phyloP scores from a whole-genome alignment of 2,888 invertebrate species.

The Drosophila quinaria region DNA sequence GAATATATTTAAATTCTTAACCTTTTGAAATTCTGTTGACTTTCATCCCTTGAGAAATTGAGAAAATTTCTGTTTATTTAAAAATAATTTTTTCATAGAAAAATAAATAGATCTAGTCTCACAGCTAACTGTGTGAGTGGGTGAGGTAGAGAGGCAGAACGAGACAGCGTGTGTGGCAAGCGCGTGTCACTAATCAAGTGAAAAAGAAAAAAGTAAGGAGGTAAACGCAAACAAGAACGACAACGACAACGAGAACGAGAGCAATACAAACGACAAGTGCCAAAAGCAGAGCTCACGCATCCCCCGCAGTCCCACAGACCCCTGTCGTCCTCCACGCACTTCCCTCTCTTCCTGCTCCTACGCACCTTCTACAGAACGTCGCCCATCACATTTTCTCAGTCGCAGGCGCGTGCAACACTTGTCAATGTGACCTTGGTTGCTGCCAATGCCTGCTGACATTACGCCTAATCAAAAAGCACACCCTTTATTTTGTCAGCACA shows the following conservation, averaged over 20 bases:
- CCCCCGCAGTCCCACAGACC: not conserved
- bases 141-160: conserved; percentile 4
- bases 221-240: conserved; percentile 38
- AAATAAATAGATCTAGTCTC: conserved; percentile 28
- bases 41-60: not conserved
- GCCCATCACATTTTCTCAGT: conserved; percentile 34
- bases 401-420: conserved; percentile 80
- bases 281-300: conserved; percentile 46
- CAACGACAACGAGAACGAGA: conserved; percentile 5
- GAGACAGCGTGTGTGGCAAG: conserved; percentile 37
- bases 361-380: not conserved
- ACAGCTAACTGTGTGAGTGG: not conserved
- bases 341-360: not conserved
- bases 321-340: not conserved
- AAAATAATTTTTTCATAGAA: conserved; percentile 4
- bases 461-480: not conserved
- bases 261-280: conserved; percentile 45
- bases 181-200: conserved; percentile 77
- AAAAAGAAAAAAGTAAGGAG: conserved; percentile 32
- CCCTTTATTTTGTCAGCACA: conserved; percentile 14
- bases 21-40: not conserved
- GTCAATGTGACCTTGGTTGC: conserved; percentile 76
- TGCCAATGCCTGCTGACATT: conserved; percentile 65
- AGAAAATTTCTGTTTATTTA: not conserved
- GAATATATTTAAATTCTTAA: no score